Evolutionary conservation across 2,797 vertebrate species (phyloP), one percentile per base, ranked within the genome.

Genomic region (Rhynchonycteris naso): DNA sequence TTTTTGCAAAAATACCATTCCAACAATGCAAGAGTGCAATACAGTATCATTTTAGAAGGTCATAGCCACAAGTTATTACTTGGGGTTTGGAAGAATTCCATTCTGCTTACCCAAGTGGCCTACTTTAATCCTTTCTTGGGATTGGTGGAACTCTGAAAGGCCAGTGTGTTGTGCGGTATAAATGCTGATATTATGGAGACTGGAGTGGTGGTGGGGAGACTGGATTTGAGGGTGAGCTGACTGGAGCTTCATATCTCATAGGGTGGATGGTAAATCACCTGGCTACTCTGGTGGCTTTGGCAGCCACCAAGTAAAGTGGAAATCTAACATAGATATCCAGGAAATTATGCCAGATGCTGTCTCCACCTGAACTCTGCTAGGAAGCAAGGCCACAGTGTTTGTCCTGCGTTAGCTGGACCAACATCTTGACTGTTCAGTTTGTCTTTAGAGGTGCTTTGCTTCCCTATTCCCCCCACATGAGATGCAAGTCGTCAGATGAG

Each of bases 131-230:
- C 81, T 92, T 65, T 69, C 52, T 71, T 38, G 28, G 61, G 54
- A 75, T 10, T 82, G 95, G 84, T 59, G 71, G 96, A 90, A 75
- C 88, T 71, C 66, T 90, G 92, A 88, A 93, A 96, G 88, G 91
- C 90, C 2, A 35, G 22, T 72, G 92, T 94, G 92, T 83, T 91
- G 78, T 82, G 75, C 2, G 47, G 69, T 16, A 21, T 12, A 33
- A 72, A 54, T 0, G 30, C 65, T 19, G 19, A 35, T 26, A 6
- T 14, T 21, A 9, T 43, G 43, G 30, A 26, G 50, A 18, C 13
- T 3, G 0, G 1, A 1, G 1, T 1, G 2, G 10, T 19, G 18
- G 4, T 3, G 4, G 2, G 4, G 33, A 33, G 43, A 11, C 54
- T 52, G 56, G 24, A 12, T 38, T n/a, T 72, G 2, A 35, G 54